Evolutionary conservation across 2,113 vertebrate genomes (phyloP).

Genomic region (Montifringilla adamsi): DNA sequence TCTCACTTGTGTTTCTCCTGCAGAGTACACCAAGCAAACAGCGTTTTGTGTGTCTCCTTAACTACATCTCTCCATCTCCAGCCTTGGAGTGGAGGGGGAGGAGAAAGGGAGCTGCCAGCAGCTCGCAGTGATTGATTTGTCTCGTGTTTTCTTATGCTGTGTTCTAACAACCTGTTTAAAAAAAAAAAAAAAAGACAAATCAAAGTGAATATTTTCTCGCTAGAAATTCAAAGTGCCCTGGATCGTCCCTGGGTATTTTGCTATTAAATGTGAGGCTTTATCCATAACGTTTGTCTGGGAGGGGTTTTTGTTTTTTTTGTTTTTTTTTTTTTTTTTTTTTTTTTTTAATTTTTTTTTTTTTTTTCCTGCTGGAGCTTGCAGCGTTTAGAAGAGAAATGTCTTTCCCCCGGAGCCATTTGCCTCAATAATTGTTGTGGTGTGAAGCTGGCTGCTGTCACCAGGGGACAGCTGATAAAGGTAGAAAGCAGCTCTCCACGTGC

Average conservation of each 20-base stretch:
- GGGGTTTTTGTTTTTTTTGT: background rate
- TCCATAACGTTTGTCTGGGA: background rate
- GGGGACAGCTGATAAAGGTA: background rate
- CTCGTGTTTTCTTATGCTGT: background rate
- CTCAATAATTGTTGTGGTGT: background rate
- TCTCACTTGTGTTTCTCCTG: background rate
- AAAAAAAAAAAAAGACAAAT: background rate
- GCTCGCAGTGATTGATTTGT: background rate
- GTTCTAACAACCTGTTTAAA: background rate
- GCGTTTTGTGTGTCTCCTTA: background rate
- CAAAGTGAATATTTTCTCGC: background rate
- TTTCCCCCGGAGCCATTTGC: background rate
- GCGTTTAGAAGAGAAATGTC: background rate
- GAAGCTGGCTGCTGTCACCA: background rate
- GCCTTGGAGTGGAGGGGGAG: background rate
- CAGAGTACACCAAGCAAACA: background rate
- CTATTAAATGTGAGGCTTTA: background rate
- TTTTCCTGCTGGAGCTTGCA: background rate
- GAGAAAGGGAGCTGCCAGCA: constrained; percentile 39
- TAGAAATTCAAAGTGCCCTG: background rate
- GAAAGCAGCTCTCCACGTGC: background rate
- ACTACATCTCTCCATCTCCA: background rate
- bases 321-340: background rate
- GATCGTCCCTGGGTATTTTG: background rate
- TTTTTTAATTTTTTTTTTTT: background rate